Evolutionary conservation across 2,888 invertebrate species (phyloP).

Genomic region (Pseudococcus viburni): DNA sequence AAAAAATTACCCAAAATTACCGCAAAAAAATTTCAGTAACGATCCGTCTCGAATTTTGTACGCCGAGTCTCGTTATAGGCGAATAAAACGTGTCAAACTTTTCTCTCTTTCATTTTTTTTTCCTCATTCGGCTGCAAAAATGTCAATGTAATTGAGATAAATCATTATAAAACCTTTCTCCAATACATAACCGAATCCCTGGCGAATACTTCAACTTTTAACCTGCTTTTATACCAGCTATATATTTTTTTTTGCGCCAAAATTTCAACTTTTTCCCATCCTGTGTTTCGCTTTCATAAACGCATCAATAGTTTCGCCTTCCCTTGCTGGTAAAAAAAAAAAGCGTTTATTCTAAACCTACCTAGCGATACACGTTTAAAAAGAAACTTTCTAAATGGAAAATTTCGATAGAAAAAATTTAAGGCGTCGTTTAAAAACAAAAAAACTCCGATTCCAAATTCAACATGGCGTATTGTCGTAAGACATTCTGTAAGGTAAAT

Average conservation of each 20-base stretch:
- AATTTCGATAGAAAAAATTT: conserved; percentile 7
- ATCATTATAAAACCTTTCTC: conserved; percentile 41
- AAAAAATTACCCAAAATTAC: not conserved
- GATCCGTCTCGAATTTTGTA: conserved; percentile 6
- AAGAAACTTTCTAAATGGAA: conserved; percentile 12
- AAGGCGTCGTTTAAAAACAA: not conserved
- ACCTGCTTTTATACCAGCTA: not conserved
- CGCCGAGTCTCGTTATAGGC: not conserved
- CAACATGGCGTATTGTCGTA: no score
- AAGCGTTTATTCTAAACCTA: conserved; percentile 6
- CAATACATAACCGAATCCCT: conserved; percentile 1
- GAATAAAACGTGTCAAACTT: conserved; percentile 8
- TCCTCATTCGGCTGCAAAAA: not conserved
- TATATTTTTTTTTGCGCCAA: not conserved
- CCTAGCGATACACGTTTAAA: not conserved
- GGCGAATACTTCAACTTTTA: conserved; percentile 20
- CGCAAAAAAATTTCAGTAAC: not conserved
- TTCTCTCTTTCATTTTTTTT: not conserved
- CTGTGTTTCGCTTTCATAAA: not conserved
- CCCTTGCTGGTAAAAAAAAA: not conserved
- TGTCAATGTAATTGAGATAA: conserved; percentile 42
- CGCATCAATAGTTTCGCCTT: not conserved
- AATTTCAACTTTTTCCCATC: not conserved
- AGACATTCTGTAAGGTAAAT: no score
- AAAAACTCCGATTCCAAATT: not conserved